These are phyloP conservation scores for Marcusenius ussheri DNA, from an alignment of 2,113 vertebrate species.

Conservation along the genomic window DNA sequence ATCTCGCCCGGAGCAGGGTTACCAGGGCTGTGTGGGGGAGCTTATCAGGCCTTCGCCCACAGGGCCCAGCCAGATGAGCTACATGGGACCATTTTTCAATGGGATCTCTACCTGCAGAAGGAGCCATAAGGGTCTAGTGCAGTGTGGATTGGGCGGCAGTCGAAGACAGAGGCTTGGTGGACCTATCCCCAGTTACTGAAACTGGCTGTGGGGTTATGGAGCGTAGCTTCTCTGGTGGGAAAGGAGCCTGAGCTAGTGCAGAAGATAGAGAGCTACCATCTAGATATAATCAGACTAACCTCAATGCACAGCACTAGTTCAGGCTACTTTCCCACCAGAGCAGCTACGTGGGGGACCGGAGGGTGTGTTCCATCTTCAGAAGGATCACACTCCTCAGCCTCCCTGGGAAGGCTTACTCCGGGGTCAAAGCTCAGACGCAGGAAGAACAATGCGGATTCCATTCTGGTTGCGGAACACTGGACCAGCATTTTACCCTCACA, in stretches of 20 bases:
- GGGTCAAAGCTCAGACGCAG: no score
- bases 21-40: background rate
- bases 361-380: background rate
- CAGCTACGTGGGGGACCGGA: background rate
- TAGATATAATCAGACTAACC: background rate
- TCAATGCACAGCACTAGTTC: background rate
- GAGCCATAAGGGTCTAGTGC: background rate
- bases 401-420: no score
- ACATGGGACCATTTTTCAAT: background rate
- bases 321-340: no score
- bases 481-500: no score
- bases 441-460: no score
- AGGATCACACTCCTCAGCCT: background rate
- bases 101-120: background rate
- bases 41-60: background rate
- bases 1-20: background rate
- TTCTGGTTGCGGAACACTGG: no score
- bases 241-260: background rate
- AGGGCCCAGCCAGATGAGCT: background rate
- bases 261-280: background rate
- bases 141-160: background rate
- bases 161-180: background rate
- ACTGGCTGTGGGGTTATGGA: background rate
- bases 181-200: background rate
- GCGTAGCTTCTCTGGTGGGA: background rate